phyloP scores from a whole-genome alignment of 2,113 vertebrate species.

The Alligator sinensis region DNA sequence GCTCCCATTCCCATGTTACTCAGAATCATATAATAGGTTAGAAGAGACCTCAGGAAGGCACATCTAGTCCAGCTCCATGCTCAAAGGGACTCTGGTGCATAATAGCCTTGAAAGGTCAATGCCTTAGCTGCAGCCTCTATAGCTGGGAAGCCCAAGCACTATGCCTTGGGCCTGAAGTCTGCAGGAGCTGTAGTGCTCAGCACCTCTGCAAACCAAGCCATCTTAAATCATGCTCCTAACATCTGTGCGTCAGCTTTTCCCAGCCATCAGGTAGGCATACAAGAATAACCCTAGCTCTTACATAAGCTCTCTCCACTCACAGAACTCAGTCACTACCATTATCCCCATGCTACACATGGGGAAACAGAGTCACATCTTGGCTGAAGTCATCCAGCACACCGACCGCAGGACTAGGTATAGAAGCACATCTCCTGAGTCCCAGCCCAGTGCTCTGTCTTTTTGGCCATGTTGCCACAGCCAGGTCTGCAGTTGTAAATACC shows the following conservation, averaged over 20 bases:
- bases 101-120: no score
- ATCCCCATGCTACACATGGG: background rate
- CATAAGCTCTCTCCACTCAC: background rate
- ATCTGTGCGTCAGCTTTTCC: background rate
- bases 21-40: no score
- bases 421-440: background rate
- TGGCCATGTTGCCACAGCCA: background rate
- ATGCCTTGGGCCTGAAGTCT: background rate
- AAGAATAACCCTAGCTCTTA: background rate
- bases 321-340: background rate
- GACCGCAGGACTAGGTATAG: background rate
- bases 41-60: no score
- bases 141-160: background rate
- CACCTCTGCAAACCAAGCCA: background rate
- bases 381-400: background rate
- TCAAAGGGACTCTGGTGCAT: no score
- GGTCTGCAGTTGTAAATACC: background rate
- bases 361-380: background rate
- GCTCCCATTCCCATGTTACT: no score
- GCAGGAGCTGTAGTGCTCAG: background rate
- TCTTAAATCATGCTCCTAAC: no score
- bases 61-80: no score
- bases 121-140: no score
- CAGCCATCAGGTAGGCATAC: background rate
- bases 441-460: background rate